Percentiles rank a stretch among this genome's conserved stretches.
Conservation (phyloP, 2,113 vertebrate species). For the Ellobius talpinus region DNA sequence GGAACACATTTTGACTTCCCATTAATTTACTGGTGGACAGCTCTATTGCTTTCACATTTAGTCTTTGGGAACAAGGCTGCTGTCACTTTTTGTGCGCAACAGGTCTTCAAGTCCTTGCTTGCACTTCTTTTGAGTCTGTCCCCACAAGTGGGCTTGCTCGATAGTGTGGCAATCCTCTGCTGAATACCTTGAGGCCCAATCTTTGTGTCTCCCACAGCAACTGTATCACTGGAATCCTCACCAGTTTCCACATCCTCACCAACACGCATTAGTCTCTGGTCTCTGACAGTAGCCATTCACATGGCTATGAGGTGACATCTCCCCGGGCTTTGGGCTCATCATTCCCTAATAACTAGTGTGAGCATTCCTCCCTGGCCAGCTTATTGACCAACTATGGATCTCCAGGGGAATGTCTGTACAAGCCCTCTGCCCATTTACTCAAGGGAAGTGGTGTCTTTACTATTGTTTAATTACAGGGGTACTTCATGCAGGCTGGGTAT, state of each 20-base stretch:
- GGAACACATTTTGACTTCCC: not conserved
- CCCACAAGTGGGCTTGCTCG: not conserved
- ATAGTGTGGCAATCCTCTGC: not conserved
- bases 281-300: not conserved
- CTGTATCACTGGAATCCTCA: accelerated
- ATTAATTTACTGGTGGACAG: accelerated
- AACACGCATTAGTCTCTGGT: not conserved
- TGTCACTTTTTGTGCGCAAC: accelerated
- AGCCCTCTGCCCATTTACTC: not conserved
- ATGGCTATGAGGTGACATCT: not conserved
- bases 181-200: not conserved
- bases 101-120: not conserved
- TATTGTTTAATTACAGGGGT: not conserved
- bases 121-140: not conserved
- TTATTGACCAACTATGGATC: not conserved
- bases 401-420: not conserved
- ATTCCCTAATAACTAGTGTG: not conserved
- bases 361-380: too few species aligned
- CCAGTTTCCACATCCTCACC: accelerated
- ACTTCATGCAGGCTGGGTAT: not conserved
- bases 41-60: accelerated
- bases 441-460: not conserved
- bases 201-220: too few species aligned
- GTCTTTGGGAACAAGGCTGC: not conserved
- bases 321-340: not conserved